These are phyloP conservation scores for Mobula hypostoma DNA, from an alignment of 2,113 vertebrate genomes.

Conservation along the genomic window DNA sequence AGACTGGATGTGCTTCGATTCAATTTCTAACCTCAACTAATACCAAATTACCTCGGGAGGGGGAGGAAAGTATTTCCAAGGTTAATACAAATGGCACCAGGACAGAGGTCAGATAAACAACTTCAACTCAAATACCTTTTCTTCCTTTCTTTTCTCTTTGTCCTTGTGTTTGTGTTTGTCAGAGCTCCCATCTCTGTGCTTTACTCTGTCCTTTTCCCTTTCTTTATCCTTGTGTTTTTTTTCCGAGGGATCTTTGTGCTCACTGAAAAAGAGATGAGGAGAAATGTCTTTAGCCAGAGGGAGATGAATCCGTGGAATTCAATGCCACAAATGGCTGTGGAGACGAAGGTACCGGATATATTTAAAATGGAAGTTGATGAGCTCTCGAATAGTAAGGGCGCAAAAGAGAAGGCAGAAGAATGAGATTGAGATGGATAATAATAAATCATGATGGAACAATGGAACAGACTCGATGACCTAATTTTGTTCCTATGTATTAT, in stretches of 20 bases:
- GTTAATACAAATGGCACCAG: constrained; percentile 1
- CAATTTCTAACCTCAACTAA: background rate
- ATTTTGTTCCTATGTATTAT: too few relatives aligned
- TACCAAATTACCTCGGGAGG: background rate
- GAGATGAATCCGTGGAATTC: too few relatives aligned
- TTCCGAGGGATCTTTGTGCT: constrained; percentile 87
- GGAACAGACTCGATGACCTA: too few relatives aligned
- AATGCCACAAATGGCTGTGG: too few relatives aligned
- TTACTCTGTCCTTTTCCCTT: constrained; percentile 63
- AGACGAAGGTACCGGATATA: too few relatives aligned
- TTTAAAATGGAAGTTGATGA: too few relatives aligned
- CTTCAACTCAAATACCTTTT: constrained; percentile 64
- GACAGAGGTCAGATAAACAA: background rate
- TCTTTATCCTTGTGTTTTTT: constrained; percentile 89
- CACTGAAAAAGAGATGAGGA: constrained; percentile 54
- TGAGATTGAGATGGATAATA: too few relatives aligned
- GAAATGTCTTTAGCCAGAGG: too few relatives aligned
- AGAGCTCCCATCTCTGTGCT: constrained; percentile 77
- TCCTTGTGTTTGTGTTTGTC: constrained; percentile 77
- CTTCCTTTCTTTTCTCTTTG: constrained; percentile 85
- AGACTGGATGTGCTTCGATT: background rate
- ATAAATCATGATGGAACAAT: too few relatives aligned
- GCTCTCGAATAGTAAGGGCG: too few relatives aligned
- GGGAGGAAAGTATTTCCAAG: background rate
- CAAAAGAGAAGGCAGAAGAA: too few relatives aligned